Evolutionary conservation across 92 coral and sea anemone species (phyloP), one percentile per base, ranked within the genome.

Genomic region (Scolanthus callimorphus): DNA sequence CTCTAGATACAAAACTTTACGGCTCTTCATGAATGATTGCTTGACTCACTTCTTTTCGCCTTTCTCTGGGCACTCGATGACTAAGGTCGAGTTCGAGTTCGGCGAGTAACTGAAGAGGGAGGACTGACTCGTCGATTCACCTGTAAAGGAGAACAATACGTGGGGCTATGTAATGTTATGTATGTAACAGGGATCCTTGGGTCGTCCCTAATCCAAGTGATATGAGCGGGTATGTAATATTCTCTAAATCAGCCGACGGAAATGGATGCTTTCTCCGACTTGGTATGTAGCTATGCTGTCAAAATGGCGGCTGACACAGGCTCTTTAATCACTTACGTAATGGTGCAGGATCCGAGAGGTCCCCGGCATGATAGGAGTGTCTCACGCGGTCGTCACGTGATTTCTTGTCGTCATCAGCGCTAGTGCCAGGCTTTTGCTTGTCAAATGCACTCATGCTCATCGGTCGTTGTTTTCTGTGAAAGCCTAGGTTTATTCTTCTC

Each of bases 41-140:
- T 6, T 6, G 13, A 46, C 91, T 75, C 71, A 90, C 97, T 78
- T 78, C 51, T 66, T 70, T 55, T 78, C 24, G 15, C 82, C 97
- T 52, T 72, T 75, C 3, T 73, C 84, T 24, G 50, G 17, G 50
- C 76, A 69, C 60, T 83, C 97, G 25, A 87, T 76, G n/a, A 91
- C 81, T 63, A 91, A 66, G 0, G 88, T 69, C 15, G 97, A 91
- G 76, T 67, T 55, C 12, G 91, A 84, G 52, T 71, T 80, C 22
- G 90, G 96, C 9, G 90, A 83, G 57, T 88, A 81, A 53, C 97
- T 91, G 20, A 80, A 64, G 34, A 91, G 85, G 10, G 97, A 91
- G 3, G 84, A 69, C 57, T 91, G 73, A 30, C 97, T 91, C n/a
- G n/a, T n/a, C n/a, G n/a, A n/a, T n/a, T n/a, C n/a, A n/a, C n/a